Percentiles rank a stretch among this genome's conserved stretches.
Conservation (phyloP, 2,888 invertebrate species). For the Tipula helvola region DNA sequence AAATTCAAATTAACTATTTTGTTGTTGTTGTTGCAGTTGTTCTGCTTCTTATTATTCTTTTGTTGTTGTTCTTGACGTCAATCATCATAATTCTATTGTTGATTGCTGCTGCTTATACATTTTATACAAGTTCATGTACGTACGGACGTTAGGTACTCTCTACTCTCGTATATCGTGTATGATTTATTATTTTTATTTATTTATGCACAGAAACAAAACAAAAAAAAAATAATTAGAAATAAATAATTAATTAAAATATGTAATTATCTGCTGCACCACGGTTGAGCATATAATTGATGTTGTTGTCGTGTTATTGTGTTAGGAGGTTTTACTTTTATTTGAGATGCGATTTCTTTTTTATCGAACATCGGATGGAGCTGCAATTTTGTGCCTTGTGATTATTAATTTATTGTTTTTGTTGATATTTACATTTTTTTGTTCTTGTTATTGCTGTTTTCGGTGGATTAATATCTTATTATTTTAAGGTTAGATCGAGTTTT, state of each 20-base stretch:
- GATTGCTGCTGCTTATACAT: background rate
- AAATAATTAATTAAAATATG: background rate
- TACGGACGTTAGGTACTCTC: background rate
- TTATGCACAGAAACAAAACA: background rate
- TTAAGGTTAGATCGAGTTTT: background rate
- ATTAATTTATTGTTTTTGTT: too few relatives aligned
- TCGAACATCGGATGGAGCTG: background rate
- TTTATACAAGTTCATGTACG: background rate
- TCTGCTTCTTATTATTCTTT: background rate
- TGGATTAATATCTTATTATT: background rate
- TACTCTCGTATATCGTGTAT: background rate
- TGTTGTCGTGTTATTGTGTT: background rate
- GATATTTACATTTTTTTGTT: background rate
- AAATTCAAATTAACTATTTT: background rate
- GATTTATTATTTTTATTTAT: background rate
- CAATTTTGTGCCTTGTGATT: background rate
- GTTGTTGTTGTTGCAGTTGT: background rate
- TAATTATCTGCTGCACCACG: background rate
- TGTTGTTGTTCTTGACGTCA: background rate
- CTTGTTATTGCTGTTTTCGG: background rate
- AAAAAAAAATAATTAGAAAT: background rate
- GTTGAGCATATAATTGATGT: background rate
- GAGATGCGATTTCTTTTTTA: background rate
- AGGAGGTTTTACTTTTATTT: background rate
- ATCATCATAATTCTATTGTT: background rate